Base-by-base conservation (phyloP, 2,888 invertebrate species). In the Silvanus unidentatus region DNA sequence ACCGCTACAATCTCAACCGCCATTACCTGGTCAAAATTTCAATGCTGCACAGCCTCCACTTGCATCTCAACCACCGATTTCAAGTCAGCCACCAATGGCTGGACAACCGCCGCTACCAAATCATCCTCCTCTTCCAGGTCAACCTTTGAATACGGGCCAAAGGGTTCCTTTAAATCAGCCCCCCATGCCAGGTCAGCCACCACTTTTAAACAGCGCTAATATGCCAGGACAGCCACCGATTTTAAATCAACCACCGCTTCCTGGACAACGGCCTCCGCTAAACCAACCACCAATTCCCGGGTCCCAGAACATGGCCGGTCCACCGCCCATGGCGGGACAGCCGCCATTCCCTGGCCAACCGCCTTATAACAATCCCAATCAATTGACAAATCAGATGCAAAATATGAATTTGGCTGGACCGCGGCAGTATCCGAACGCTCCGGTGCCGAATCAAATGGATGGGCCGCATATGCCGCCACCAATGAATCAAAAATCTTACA, bases 391-490 rank as follows among this genome's bases (percentile, higher is more conserved):
- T 55, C 73, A 73, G 53, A 69, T 74, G 70, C 68, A 72, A 51
- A 64, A 64, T 40, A 70, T 74, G 70, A 70, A 64, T 51, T 43
- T 74, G 16, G 56, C 63, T 50, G 69, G 69, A 8, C 60, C 59
- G n/a, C 56, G 62, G 39, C 62, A 60, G 40, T 63, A 60, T 49
- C 59, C 67, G 50, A 27, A 60, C 57, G 37, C 62, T 51, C 53
- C 67, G 52, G 46, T 58, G 55, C 54, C 59, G 51, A 43, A 55
- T 42, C 52, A 59, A 38, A 58, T 57, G 30, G 64, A 63, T 50
- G 57, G 68, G 2, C 73, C 73, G 0, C 74, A 75, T 46, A 75
- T 76, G 75, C 76, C 75, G 1, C 77, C 77, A 1, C 75, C 75
- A 0, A 40, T 60, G 22, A 53, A 44, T 46, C 60, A 59, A 37